A percentile compares a stretch with the other conserved stretches of the same genome.
Evolutionary conservation across 2,888 invertebrate species (phyloP).

Genomic region (Drosophila yooni): DNA sequence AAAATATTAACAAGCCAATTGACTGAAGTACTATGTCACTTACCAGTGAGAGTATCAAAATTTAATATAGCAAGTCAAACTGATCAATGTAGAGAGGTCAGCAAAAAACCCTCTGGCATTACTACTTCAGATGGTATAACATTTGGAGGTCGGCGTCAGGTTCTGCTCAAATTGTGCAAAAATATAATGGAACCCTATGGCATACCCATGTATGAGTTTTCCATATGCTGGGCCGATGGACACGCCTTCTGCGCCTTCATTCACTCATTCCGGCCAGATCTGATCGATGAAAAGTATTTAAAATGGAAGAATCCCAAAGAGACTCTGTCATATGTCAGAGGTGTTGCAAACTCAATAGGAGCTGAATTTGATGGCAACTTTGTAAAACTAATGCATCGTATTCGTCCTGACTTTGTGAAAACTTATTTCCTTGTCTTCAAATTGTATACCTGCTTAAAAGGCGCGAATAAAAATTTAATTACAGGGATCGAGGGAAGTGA

Average conservation of each 20-base stretch:
- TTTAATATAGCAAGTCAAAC: neutral
- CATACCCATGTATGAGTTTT: constrained; percentile 64
- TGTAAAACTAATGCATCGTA: constrained; percentile 1
- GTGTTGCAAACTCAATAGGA: constrained; percentile 39
- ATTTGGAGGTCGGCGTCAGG: constrained; percentile 34
- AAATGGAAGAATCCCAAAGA: neutral
- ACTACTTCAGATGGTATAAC: constrained; percentile 35
- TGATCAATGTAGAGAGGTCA: neutral
- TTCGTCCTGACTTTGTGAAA: constrained; percentile 33
- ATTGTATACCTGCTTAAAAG: constrained; percentile 20
- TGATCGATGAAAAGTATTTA: constrained; percentile 34
- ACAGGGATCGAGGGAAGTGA: neutral
- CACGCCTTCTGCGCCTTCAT: constrained; percentile 65
- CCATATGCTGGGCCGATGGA: constrained; percentile 51
- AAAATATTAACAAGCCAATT: neutral
- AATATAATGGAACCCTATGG: constrained; percentile 39
- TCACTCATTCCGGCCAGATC: constrained; percentile 41
- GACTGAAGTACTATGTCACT: neutral
- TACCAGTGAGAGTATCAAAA: neutral
- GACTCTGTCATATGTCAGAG: constrained; percentile 38
- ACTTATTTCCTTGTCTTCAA: constrained; percentile 36
- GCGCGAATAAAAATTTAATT: neutral
- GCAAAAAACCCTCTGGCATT: neutral
- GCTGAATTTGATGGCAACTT: constrained; percentile 17
- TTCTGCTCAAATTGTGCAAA: constrained; percentile 41